Conservation (phyloP, 2,888 invertebrate species). For the Spodoptera picta region DNA sequence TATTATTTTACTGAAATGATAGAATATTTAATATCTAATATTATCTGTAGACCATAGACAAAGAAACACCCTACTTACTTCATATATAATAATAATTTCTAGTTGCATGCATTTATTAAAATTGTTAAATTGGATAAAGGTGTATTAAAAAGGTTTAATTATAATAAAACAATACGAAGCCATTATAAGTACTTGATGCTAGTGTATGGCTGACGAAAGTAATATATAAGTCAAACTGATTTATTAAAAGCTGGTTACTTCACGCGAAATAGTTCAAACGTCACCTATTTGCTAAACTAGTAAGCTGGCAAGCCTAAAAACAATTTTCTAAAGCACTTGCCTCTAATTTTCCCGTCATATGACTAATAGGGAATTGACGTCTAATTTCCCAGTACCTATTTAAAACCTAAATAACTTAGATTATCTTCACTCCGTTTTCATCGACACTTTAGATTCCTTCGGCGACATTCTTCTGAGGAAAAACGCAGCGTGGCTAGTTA, state of each 20-base stretch:
- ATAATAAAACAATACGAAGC: too few species aligned
- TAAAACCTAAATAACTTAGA: slow-evolving; percentile 57
- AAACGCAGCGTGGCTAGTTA: slow-evolving; percentile 41
- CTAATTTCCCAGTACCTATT: slow-evolving; percentile 61
- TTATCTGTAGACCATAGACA: too few species aligned
- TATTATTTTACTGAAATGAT: too few species aligned
- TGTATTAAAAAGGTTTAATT: too few species aligned
- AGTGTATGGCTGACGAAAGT: too few species aligned
- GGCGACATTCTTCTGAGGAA: slow-evolving; percentile 49
- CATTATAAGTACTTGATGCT: too few species aligned
- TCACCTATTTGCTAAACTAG: slow-evolving; percentile 44
- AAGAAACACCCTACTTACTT: too few species aligned
- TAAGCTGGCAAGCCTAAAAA: slow-evolving; percentile 51
- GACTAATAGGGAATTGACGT: slow-evolving; percentile 64
- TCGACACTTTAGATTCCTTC: slow-evolving; percentile 56
- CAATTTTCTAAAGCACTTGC: slow-evolving; percentile 42
- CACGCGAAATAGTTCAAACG: slow-evolving; percentile 37
- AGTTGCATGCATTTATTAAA: too few species aligned
- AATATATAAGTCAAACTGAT: too few species aligned
- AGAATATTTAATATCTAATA: too few species aligned
- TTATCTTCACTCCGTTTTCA: slow-evolving; percentile 61
- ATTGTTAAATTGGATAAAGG: too few species aligned
- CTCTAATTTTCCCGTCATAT: slow-evolving; percentile 65
- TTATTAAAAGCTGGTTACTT: slow-evolving; percentile 43
- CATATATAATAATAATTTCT: too few species aligned